Evolutionary conservation across 2,888 invertebrate genomes (phyloP).

Genomic region (Aspidiotus rigidus): DNA sequence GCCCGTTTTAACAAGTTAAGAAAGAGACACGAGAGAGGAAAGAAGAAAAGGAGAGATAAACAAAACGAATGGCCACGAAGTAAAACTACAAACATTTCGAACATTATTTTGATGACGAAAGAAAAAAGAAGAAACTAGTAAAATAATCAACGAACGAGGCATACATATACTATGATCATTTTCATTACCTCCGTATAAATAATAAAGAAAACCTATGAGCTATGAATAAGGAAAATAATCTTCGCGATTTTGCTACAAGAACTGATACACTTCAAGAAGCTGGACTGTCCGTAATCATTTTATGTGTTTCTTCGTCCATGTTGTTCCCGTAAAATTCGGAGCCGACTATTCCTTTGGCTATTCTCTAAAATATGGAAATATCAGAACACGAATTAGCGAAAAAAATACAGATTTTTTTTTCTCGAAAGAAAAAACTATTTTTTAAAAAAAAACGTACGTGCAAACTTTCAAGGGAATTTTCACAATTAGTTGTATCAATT

Average conservation of each 20-base stretch:
- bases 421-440: neutral
- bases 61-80: no score
- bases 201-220: neutral
- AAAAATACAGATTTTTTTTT: neutral
- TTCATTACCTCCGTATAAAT: neutral
- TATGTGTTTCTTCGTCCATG: constrained; percentile 12
- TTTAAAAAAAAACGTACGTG: constrained; percentile 46
- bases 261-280: neutral
- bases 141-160: neutral
- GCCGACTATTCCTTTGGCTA: constrained; percentile 23
- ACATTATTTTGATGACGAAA: neutral
- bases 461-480: constrained; percentile 82
- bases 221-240: neutral
- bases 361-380: constrained; percentile 14
- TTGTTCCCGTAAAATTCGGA: constrained; percentile 15
- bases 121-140: neutral
- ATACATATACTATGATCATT: neutral
- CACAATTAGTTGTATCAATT: constrained; percentile 93
- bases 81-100: no score
- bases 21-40: no score
- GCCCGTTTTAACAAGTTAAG: no score
- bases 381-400: neutral
- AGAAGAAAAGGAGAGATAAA: no score
- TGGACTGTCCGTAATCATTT: constrained; percentile 9
- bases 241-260: neutral